Evolutionary conservation across 2,888 invertebrate genomes (phyloP).

Genomic region (Euplagia quadripunctaria): DNA sequence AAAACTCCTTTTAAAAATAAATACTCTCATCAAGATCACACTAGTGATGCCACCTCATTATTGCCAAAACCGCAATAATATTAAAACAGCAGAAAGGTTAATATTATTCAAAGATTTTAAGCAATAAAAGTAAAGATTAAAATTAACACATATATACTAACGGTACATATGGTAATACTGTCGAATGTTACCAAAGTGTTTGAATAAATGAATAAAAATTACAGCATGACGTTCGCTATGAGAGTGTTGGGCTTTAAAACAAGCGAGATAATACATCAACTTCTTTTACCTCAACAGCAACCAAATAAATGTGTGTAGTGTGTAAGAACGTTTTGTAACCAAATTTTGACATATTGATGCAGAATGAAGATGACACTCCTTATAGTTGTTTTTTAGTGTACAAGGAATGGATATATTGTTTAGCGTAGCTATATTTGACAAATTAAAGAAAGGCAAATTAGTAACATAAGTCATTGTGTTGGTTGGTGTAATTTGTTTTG

Average conservation of each 20-base stretch:
- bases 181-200: slow-evolving; percentile 31
- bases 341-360: too few species aligned
- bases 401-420: too few species aligned
- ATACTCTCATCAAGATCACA: background rate
- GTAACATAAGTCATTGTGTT: too few species aligned
- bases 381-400: too few species aligned
- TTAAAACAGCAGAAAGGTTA: slow-evolving; percentile 1
- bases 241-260: slow-evolving; percentile 24
- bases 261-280: background rate
- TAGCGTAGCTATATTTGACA: too few species aligned
- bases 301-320: background rate
- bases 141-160: slow-evolving; percentile 24
- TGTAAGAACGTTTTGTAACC: too few species aligned
- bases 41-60: slow-evolving; percentile 4
- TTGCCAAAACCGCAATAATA: slow-evolving; percentile 8
- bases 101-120: slow-evolving; percentile 9
- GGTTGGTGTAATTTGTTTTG: too few species aligned
- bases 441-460: too few species aligned
- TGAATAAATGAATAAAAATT: slow-evolving; percentile 43
- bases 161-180: slow-evolving; percentile 32
- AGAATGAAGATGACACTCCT: too few species aligned
- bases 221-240: background rate
- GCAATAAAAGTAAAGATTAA: slow-evolving; percentile 25
- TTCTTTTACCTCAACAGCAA: background rate
- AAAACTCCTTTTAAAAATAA: background rate